Evolutionary conservation across 1,140 invertebrate genomes (phyloP).

Genomic region (Colletes gigas): DNA sequence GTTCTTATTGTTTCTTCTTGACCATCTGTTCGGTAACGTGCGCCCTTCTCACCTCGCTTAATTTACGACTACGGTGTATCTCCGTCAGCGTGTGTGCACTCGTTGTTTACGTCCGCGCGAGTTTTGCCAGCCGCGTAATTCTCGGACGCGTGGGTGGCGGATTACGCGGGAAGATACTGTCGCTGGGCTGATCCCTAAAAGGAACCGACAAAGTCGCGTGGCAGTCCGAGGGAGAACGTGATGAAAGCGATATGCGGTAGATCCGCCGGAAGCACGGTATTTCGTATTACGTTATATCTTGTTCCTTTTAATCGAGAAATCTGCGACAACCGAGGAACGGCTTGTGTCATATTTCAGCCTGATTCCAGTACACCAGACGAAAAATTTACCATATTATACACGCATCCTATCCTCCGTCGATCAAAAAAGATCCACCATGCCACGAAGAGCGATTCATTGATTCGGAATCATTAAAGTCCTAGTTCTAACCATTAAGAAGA

Average conservation of each 20-base stretch:
- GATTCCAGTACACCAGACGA: no score
- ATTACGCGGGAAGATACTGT: slow-evolving; percentile 49
- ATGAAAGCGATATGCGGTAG: slow-evolving; percentile 42
- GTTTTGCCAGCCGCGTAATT: slow-evolving; percentile 42
- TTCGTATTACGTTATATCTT: slow-evolving; percentile 1
- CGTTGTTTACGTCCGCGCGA: slow-evolving; percentile 25
- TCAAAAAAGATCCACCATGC: no score
- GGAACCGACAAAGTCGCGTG: slow-evolving; percentile 63
- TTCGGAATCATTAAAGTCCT: no score
- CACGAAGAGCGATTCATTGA: no score
- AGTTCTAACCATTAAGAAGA: no score
- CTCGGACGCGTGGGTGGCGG: slow-evolving; percentile 49
- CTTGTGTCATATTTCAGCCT: not conserved
- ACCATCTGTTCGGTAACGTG: no score
- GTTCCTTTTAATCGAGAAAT: slow-evolving; percentile 21
- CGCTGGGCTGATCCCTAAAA: slow-evolving; percentile 55
- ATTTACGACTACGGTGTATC: not conserved
- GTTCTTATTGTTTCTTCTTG: no score
- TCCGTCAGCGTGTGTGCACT: not conserved
- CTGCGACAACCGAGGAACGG: not conserved
- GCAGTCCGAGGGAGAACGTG: slow-evolving; percentile 29
- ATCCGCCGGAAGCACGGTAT: slow-evolving; percentile 28
- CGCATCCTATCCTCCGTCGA: no score
- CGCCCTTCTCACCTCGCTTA: slow-evolving; percentile 2
- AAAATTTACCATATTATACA: no score